Evolutionary conservation across 1,140 invertebrate genomes (phyloP).

Genomic region (Temnothorax nylanderi): DNA sequence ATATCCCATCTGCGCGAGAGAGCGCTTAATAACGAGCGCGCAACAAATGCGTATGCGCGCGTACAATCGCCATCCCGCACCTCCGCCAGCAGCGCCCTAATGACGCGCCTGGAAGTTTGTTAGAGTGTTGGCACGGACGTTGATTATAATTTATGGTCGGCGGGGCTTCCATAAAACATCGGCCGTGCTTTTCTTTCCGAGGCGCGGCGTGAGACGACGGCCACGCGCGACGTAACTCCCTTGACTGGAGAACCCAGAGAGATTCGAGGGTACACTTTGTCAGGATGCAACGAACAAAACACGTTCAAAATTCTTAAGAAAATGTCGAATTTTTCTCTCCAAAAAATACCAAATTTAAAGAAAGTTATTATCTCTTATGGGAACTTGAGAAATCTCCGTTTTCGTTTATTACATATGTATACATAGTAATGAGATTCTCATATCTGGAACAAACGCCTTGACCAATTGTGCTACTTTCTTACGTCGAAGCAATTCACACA

Average conservation of each 20-base stretch:
- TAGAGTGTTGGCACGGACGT: slow-evolving; percentile 76
- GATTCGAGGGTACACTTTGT: neutral
- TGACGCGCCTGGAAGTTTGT: slow-evolving; percentile 74
- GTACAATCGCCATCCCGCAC: slow-evolving; percentile 7
- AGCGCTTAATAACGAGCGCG: slow-evolving; percentile 60
- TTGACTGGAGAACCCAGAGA: neutral
- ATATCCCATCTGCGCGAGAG: slow-evolving; percentile 31
- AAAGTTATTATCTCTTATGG: neutral
- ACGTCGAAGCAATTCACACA: no score
- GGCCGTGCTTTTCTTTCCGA: slow-evolving; percentile 54
- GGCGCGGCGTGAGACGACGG: neutral
- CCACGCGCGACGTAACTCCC: neutral
- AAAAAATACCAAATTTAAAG: neutral
- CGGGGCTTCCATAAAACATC: slow-evolving; percentile 75
- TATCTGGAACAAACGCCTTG: no score
- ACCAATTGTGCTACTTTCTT: no score
- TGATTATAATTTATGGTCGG: slow-evolving; percentile 83
- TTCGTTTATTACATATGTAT: neutral
- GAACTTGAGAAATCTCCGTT: neutral
- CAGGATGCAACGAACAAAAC: neutral
- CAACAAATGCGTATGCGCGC: slow-evolving; percentile 31
- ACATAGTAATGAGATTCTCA: no score
- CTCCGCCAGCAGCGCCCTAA: slow-evolving; percentile 69
- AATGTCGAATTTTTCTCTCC: neutral
- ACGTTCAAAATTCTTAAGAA: neutral